phyloP scores from a whole-genome alignment of 1,140 invertebrate species.

The Polypedilum vanderplanki region DNA sequence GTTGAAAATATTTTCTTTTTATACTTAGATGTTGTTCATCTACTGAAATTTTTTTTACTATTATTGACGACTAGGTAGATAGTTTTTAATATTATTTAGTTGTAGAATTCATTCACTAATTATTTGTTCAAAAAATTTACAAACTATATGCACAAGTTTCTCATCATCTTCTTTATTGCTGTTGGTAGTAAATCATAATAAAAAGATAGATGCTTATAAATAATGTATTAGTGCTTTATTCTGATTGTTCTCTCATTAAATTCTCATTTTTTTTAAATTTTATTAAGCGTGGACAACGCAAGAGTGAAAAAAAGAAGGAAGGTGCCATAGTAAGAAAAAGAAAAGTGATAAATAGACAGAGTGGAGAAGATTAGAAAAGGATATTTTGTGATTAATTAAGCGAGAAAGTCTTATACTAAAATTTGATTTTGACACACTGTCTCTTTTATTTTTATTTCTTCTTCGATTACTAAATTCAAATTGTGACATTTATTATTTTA shows the following conservation, averaged over 20 bases:
- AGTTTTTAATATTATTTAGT: background rate
- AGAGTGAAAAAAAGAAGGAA: no score
- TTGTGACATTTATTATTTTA: background rate
- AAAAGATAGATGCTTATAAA: no score
- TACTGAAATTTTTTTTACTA: background rate
- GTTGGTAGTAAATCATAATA: no score
- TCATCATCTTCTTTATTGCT: background rate
- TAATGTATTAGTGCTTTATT: no score
- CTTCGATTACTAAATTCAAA: background rate
- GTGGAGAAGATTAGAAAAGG: no score
- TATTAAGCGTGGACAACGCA: no score
- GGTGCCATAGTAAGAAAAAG: no score
- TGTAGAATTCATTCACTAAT: background rate
- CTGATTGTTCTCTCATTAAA: no score
- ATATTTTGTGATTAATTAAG: no score
- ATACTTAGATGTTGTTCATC: background rate
- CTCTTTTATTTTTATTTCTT: background rate
- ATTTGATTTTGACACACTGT: background rate
- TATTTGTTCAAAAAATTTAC: background rate
- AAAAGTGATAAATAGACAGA: no score
- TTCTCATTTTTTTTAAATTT: no score
- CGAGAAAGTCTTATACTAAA: no score
- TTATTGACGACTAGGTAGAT: background rate
- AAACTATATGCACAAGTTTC: slow-evolving; percentile 1
- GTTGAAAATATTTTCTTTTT: background rate